These are phyloP conservation scores for Etheostoma cragini DNA, from an alignment of 2,113 vertebrate species.

Conservation along the genomic window DNA sequence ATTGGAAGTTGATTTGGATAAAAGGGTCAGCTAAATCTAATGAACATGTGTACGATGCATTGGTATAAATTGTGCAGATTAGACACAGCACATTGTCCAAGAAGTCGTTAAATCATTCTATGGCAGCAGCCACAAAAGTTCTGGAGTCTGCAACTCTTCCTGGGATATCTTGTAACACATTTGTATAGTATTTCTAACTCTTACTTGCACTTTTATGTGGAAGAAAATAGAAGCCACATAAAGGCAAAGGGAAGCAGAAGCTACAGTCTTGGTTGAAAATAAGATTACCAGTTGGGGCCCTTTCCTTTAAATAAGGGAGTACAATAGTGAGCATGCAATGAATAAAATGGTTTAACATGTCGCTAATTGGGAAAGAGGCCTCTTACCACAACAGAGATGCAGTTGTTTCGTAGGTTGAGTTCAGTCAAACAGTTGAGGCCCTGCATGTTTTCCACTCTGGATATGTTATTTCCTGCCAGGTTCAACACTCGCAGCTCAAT, in stretches of 20 bases:
- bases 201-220: neutral
- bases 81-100: neutral
- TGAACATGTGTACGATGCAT: slow-evolving; percentile 13
- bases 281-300: neutral
- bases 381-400: slow-evolving; percentile 91
- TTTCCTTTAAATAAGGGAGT: slow-evolving; percentile 7
- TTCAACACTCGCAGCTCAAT: slow-evolving; percentile 91
- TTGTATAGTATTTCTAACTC: neutral
- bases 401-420: slow-evolving; percentile 92
- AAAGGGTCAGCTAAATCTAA: too few relatives aligned
- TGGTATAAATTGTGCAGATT: neutral
- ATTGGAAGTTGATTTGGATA: too few relatives aligned
- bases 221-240: neutral
- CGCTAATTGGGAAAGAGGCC: slow-evolving; percentile 8
- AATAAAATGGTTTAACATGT: slow-evolving; percentile 6
- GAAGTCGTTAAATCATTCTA: neutral
- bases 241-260: neutral
- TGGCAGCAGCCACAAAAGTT: neutral
- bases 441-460: slow-evolving; percentile 88
- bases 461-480: slow-evolving; percentile 92
- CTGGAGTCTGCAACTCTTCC: neutral
- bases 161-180: neutral
- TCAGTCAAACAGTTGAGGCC: slow-evolving; percentile 91
- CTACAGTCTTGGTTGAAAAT: neutral
- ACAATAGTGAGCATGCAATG: neutral